Conservation (phyloP, 2,797 vertebrate species). For the Sus cebifrons region DNA sequence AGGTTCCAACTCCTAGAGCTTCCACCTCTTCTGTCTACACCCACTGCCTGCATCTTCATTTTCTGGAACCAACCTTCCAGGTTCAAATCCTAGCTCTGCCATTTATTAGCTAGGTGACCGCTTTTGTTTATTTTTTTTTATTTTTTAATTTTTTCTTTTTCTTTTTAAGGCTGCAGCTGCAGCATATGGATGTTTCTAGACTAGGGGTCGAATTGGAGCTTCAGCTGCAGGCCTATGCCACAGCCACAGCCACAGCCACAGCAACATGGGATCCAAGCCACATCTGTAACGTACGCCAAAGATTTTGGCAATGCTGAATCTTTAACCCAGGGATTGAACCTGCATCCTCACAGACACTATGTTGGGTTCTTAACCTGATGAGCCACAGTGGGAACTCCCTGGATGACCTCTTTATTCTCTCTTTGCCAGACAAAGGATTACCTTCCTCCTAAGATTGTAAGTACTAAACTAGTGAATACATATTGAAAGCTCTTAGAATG, state of each 20-base stretch:
- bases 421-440: neutral
- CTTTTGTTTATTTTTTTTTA: neutral
- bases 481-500: neutral
- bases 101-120: neutral
- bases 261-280: too few species aligned
- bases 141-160: too few species aligned
- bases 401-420: neutral
- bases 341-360: too few species aligned
- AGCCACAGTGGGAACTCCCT: neutral
- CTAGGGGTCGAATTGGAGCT: too few species aligned
- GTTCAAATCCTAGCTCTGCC: neutral
- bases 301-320: too few species aligned
- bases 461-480: neutral
- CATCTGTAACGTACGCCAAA: too few species aligned
- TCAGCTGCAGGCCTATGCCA: too few species aligned
- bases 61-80: neutral
- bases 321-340: too few species aligned
- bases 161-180: too few species aligned
- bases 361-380: too few species aligned
- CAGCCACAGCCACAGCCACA: too few species aligned
- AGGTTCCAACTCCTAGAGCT: neutral
- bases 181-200: too few species aligned
- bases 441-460: neutral
- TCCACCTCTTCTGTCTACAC: neutral
- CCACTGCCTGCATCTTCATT: neutral